phyloP scores from a whole-genome alignment of 2,113 vertebrate species.

The Proteles cristata region DNA sequence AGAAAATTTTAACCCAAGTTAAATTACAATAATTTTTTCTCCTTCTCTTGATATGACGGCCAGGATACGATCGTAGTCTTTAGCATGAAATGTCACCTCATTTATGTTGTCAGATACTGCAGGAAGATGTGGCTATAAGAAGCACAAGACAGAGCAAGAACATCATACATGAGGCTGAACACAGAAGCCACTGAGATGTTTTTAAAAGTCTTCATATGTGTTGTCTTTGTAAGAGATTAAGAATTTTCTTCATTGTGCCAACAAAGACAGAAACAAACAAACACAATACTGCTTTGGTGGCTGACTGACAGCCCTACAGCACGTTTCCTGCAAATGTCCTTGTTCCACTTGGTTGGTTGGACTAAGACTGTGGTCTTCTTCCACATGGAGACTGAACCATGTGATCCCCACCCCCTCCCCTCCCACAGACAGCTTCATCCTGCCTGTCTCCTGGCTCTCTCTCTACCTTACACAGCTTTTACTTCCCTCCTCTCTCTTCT shows the following conservation, averaged over 20 bases:
- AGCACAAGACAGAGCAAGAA: constrained; percentile 29
- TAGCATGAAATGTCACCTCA: constrained; percentile 89
- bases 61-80: constrained; percentile 91
- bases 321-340: not conserved
- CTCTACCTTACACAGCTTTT: not conserved
- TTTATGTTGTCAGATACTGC: constrained; percentile 94
- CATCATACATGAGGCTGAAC: not conserved
- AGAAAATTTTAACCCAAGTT: not conserved
- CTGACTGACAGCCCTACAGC: not conserved
- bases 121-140: constrained; percentile 89
- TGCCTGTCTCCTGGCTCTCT: not conserved
- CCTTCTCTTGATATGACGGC: constrained; percentile 92
- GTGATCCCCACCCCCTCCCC: accelerated
- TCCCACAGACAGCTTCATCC: not conserved
- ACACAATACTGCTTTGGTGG: not conserved
- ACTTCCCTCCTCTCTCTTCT: not conserved
- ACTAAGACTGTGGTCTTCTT: not conserved
- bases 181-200: not conserved
- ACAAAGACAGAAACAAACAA: not conserved
- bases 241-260: not conserved
- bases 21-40: constrained; percentile 90
- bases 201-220: not conserved
- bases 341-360: not conserved
- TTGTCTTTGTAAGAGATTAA: not conserved
- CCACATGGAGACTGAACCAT: not conserved